A percentile compares a stretch with the other conserved stretches of the same genome.
These are phyloP conservation scores for Atta cephalotes DNA, from an alignment of 1,140 invertebrate species.

Conservation along the genomic window DNA sequence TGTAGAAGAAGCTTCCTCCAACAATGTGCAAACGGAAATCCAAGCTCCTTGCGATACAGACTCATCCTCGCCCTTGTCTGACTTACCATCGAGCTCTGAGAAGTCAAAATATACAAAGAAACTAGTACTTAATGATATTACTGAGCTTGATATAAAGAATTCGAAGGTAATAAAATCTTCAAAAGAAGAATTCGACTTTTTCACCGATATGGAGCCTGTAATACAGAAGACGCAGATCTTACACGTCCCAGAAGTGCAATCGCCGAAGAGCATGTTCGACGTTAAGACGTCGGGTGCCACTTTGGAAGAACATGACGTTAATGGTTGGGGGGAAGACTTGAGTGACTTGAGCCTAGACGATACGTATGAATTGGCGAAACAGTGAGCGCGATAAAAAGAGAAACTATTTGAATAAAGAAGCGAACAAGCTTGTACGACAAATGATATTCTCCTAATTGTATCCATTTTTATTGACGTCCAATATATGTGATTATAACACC, in stretches of 20 bases:
- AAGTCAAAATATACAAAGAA: slow-evolving; percentile 78
- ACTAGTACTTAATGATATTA: slow-evolving; percentile 88
- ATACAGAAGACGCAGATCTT: slow-evolving; percentile 89
- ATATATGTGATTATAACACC: slow-evolving; percentile 22
- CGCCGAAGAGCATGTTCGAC: slow-evolving; percentile 81
- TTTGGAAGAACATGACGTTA: slow-evolving; percentile 73
- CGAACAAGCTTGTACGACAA: background rate
- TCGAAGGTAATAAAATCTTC: slow-evolving; percentile 86
- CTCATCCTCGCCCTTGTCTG: background rate
- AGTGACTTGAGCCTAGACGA: slow-evolving; percentile 80
- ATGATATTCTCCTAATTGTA: slow-evolving; percentile 21
- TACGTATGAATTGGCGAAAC: slow-evolving; percentile 40
- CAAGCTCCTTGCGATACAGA: background rate
- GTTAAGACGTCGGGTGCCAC: slow-evolving; percentile 71
- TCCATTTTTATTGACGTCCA: slow-evolving; percentile 24
- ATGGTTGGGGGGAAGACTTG: slow-evolving; percentile 83
- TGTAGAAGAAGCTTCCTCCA: background rate
- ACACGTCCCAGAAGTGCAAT: slow-evolving; percentile 79
- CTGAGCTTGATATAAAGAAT: slow-evolving; percentile 91
- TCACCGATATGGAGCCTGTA: slow-evolving; percentile 94
- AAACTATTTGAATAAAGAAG: slow-evolving; percentile 1
- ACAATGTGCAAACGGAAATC: background rate
- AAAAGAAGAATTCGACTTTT: slow-evolving; percentile 89
- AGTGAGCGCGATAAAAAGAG: slow-evolving; percentile 2
- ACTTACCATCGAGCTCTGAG: slow-evolving; percentile 36